A percentile compares a stretch with the other conserved stretches of the same genome.
phyloP scores from a whole-genome alignment of 1,140 invertebrate species.

The Cotesia chilonis region DNA sequence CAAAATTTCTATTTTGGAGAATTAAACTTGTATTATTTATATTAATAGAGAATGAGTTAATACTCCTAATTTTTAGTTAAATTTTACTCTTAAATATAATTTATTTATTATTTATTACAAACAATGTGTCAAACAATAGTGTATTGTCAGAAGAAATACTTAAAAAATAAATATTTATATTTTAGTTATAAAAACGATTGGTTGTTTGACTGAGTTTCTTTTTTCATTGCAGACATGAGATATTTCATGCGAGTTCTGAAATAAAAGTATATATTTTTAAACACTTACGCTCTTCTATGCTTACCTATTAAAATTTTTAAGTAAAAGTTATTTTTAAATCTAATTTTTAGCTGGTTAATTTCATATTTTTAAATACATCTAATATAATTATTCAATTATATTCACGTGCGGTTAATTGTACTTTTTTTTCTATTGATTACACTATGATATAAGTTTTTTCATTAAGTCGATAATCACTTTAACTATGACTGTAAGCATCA shows the following conservation, averaged over 20 bases:
- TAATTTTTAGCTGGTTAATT: background rate
- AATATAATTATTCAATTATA: background rate
- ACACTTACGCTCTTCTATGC: conserved; percentile 1
- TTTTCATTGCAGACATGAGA: conserved; percentile 19
- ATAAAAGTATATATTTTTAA: conserved; percentile 40
- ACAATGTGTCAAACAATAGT: too few relatives aligned
- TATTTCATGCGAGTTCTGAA: conserved; percentile 29
- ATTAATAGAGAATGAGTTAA: too few relatives aligned
- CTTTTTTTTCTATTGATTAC: background rate
- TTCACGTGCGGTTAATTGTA: background rate
- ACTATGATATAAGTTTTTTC: background rate
- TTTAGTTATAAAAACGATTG: background rate
- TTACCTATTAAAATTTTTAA: background rate
- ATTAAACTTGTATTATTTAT: too few relatives aligned
- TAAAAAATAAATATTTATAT: background rate
- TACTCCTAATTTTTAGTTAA: too few relatives aligned
- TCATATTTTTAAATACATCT: background rate
- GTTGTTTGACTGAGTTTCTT: background rate
- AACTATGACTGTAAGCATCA: background rate
- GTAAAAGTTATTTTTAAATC: background rate
- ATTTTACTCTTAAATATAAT: too few relatives aligned
- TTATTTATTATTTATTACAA: too few relatives aligned
- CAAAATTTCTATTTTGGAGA: too few relatives aligned
- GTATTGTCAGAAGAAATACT: background rate
- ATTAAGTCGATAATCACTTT: conserved; percentile 10